Evolutionary conservation across 2,888 invertebrate genomes (phyloP).

Genomic region (Mythimna ferrago): DNA sequence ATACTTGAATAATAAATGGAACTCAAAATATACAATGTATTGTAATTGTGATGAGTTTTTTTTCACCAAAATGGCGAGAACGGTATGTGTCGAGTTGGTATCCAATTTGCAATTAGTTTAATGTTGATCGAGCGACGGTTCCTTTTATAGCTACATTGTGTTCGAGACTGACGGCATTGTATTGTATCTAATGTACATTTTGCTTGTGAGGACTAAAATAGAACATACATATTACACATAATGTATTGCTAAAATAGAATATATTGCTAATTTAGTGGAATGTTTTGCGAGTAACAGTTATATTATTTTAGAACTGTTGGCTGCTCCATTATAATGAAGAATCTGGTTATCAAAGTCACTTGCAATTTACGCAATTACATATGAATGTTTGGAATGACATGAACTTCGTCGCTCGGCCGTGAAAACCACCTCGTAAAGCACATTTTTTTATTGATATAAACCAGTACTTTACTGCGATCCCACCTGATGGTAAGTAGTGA

Average conservation of each 20-base stretch:
- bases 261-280: neutral
- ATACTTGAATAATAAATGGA: slow-evolving; percentile 56
- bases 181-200: neutral
- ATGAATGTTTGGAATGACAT: neutral
- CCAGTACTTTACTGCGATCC: no score
- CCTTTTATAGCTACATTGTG: slow-evolving; percentile 11
- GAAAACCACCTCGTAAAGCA: neutral
- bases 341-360: neutral
- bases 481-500: no score
- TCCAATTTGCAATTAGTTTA: slow-evolving; percentile 40
- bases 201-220: neutral
- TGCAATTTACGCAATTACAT: neutral
- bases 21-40: slow-evolving; percentile 53
- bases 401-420: no score
- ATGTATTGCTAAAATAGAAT: neutral
- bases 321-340: no score
- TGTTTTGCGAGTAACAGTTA: neutral
- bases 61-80: slow-evolving; percentile 17
- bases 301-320: neutral
- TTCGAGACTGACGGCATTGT: neutral
- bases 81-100: slow-evolving; percentile 11
- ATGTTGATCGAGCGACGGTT: slow-evolving; percentile 7
- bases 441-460: no score
- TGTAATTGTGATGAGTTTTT: slow-evolving; percentile 39
- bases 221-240: neutral